Evolutionary conservation across 92 coral and sea anemone genomes (phyloP).

Genomic region (Micromussa lordhowensis): DNA sequence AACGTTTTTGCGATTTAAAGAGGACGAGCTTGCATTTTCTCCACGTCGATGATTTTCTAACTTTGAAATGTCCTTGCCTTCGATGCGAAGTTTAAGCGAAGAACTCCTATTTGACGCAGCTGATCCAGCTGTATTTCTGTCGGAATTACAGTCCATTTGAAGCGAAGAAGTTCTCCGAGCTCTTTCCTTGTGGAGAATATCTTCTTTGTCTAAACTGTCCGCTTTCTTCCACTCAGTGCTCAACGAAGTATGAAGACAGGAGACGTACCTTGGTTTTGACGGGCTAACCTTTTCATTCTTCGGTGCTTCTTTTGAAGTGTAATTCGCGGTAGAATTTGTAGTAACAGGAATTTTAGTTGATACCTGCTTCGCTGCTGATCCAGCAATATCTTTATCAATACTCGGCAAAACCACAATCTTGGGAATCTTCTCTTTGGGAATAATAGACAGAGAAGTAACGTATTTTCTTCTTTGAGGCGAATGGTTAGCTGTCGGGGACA

Average conservation of each 20-base stretch:
- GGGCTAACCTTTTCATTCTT: background rate
- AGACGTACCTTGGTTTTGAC: conserved; percentile 40
- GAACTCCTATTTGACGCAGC: background rate
- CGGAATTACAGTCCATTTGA: background rate
- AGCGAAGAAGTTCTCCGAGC: conserved; percentile 7
- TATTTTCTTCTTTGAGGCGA: conserved; percentile 31
- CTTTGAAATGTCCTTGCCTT: background rate
- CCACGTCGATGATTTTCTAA: background rate
- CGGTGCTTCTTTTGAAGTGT: conserved; percentile 10
- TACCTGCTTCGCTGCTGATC: conserved; percentile 8
- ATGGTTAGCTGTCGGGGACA: conserved; percentile 27
- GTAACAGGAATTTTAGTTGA: conserved; percentile 19
- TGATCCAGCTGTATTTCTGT: background rate
- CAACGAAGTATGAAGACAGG: conserved; percentile 75
- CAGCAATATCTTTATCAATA: conserved; percentile 48
- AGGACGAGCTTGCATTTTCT: background rate
- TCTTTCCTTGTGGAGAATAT: background rate
- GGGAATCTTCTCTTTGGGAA: conserved; percentile 42
- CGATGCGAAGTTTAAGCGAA: conserved; percentile 17
- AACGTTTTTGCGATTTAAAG: background rate
- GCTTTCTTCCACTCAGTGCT: conserved; percentile 70
- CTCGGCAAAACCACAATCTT: conserved; percentile 50
- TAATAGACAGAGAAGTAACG: conserved; percentile 35
- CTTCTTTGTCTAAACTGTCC: conserved; percentile 32
- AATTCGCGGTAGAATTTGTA: background rate